Percentiles rank a stretch among this genome's conserved stretches.
Conservation (phyloP, 2,888 invertebrate genomes). For the Lucinisca nassula region DNA sequence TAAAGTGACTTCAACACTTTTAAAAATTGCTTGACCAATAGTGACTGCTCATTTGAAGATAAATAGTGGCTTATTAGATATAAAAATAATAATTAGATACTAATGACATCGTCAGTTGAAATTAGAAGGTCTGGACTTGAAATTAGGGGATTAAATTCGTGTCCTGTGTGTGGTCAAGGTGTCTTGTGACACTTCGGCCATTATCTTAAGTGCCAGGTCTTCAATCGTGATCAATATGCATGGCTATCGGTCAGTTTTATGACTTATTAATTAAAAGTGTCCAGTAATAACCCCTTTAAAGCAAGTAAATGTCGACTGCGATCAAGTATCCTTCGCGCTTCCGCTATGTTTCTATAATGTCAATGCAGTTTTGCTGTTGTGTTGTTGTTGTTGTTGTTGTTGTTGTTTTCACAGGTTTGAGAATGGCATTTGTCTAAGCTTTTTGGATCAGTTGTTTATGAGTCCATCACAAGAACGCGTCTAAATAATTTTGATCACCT, state of each 20-base stretch:
- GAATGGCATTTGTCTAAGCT: too few relatives aligned
- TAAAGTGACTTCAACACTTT: conserved; percentile 27
- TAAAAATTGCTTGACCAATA: conserved; percentile 11
- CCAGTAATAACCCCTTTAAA: background rate
- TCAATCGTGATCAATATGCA: background rate
- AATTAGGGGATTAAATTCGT: conserved; percentile 57
- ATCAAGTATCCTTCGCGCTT: too few relatives aligned
- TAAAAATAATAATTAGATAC: conserved; percentile 42
- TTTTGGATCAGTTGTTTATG: too few relatives aligned
- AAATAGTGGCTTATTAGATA: conserved; percentile 26
- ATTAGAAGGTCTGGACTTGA: conserved; percentile 46
- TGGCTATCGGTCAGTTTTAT: conserved; percentile 11
- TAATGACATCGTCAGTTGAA: conserved; percentile 44
- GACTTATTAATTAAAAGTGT: conserved; percentile 11
- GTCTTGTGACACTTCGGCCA: conserved; percentile 5
- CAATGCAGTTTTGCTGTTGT: too few relatives aligned
- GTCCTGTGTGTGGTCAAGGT: conserved; percentile 49
- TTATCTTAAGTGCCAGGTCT: conserved; percentile 8
- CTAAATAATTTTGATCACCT: too few relatives aligned
- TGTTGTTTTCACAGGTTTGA: too few relatives aligned
- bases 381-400: too few relatives aligned
- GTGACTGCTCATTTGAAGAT: conserved; percentile 5
- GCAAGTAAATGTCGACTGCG: too few relatives aligned
- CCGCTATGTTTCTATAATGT: too few relatives aligned
- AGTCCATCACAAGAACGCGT: too few relatives aligned